phyloP scores from a whole-genome alignment of 2,888 invertebrate genomes.

The Drosophila multiciliata region DNA sequence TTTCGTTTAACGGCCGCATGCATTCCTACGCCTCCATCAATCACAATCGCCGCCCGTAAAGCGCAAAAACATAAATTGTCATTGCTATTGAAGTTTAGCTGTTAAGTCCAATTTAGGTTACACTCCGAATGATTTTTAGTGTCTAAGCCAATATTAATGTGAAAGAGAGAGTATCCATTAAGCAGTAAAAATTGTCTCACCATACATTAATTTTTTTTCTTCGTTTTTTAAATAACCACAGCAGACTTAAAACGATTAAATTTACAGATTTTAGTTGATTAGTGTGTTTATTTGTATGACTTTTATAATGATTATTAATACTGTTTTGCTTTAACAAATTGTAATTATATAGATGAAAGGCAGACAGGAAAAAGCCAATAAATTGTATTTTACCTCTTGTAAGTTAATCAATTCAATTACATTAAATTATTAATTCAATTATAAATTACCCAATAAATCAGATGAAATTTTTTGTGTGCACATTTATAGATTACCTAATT shows the following conservation, averaged over 20 bases:
- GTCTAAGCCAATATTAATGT: constrained; percentile 56
- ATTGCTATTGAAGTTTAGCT: constrained; percentile 74
- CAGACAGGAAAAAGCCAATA: constrained; percentile 39
- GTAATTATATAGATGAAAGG: constrained; percentile 54
- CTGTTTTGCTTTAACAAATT: constrained; percentile 52
- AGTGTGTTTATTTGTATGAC: constrained; percentile 65
- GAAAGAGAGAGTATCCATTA: constrained; percentile 46
- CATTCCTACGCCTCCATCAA: constrained; percentile 57
- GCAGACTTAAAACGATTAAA: constrained; percentile 39
- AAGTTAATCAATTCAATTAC: constrained; percentile 59
- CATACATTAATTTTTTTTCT: constrained; percentile 8
- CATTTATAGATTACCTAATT: constrained; percentile 27
- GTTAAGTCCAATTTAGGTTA: constrained; percentile 68
- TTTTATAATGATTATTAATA: constrained; percentile 56
- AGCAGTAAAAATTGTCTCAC: constrained; percentile 32
- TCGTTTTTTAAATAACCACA: constrained; percentile 25
- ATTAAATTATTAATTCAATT: constrained; percentile 45
- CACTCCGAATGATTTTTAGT: constrained; percentile 69
- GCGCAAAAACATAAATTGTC: constrained; percentile 66
- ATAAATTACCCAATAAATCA: constrained; percentile 21
- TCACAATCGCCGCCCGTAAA: constrained; percentile 49
- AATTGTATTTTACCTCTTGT: constrained; percentile 60
- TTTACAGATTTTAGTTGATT: constrained; percentile 59
- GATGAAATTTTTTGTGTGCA: constrained; percentile 25
- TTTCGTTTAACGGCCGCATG: constrained; percentile 51